Base-by-base conservation (phyloP, 1,140 invertebrate genomes). In the Mylabris phalerata region DNA sequence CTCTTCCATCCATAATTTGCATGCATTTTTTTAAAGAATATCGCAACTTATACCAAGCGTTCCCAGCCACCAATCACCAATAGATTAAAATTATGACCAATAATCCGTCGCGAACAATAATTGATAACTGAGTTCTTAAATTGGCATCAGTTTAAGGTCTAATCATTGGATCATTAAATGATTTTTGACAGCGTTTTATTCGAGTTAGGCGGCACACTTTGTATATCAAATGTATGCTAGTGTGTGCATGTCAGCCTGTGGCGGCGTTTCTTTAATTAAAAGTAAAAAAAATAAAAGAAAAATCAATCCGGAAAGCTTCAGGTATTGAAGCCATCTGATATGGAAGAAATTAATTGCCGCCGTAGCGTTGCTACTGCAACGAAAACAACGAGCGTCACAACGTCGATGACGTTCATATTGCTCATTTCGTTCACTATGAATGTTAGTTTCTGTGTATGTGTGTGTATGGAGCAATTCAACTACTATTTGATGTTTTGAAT, bases 271-370 rank as follows among this genome's bases (percentile, higher is more conserved):
- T 64, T 62, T 67, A 67, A 67, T 67, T 66, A 67, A 65, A 63
- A 63, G 44, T 44, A 49, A 43, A 46, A 5, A 61, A 61, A 55
- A 57, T 44, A 43, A 46, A 5, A 7, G 55, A 61, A 61, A 55
- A 57, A 61, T 61, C 60, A 55, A 61, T 61, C 50, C 46, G 48
- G 25, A 55, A 45, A 32, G 4, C 32, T 32, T 32, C 32, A 55
- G 45, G 65, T 69, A 69, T 69, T 69, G 65, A 69, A 57, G 66
- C 25, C 60, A 69, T 62, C 61, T 69, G 67, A 69, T 69, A 66
- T 64, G 67, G 67, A 67, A 68, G 63, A 66, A 68, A 67, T 68
- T 68, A 68, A 68, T 68, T 68, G 67, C 67, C 64, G 44, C 44
- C 59, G 19, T 19, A 19, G 19, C 19, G 19, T 19, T 19, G 51